Evolutionary conservation across 2,113 vertebrate species (phyloP).

Genomic region (Hypanus sabinus): DNA sequence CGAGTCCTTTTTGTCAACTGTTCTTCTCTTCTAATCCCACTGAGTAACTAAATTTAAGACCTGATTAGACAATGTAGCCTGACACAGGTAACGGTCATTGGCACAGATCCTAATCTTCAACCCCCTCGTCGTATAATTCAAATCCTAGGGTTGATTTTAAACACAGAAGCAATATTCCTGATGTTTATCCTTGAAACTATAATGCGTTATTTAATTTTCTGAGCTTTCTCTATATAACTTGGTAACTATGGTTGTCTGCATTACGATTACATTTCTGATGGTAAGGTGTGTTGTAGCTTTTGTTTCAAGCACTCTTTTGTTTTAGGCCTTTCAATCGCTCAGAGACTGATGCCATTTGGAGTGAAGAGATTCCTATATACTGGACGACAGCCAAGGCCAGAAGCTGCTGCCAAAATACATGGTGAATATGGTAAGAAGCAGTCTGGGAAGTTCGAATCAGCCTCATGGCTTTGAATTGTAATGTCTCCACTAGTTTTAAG

Average conservation of each 20-base stretch:
- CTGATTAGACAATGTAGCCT: neutral
- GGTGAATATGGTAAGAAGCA: conserved; percentile 77
- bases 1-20: neutral
- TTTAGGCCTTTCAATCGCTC: conserved; percentile 78
- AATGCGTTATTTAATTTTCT: neutral
- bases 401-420: conserved; percentile 58
- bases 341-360: conserved; percentile 82
- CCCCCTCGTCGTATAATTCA: neutral
- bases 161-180: neutral
- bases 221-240: neutral
- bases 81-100: too few relatives aligned
- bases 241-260: neutral
- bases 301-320: conserved; percentile 1
- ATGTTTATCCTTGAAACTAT: neutral
- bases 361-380: conserved; percentile 83
- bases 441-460: neutral
- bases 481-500: neutral
- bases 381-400: conserved; percentile 59
- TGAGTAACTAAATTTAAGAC: neutral
- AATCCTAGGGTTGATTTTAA: neutral
- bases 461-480: neutral
- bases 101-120: neutral
- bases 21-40: neutral
- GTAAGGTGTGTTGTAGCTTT: neutral
- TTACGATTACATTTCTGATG: neutral